Percentiles rank a stretch among this genome's conserved stretches.
Evolutionary conservation across 1,140 invertebrate species (phyloP).

Genomic region (Phortica variegata): DNA sequence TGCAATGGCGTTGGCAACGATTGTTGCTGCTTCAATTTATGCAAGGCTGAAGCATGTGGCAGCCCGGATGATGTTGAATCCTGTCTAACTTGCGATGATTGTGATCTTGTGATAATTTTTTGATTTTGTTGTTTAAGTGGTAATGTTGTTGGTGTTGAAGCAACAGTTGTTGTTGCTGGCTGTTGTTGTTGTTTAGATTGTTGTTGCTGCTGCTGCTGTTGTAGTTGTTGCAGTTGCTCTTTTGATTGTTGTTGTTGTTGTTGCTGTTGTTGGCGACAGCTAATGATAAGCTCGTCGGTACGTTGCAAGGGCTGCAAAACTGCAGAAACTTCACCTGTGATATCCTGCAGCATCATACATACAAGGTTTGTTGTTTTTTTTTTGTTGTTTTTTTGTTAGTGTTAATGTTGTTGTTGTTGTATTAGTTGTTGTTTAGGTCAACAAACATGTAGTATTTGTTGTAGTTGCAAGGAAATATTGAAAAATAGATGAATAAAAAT

Average conservation of each 20-base stretch:
- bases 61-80: constrained; percentile 23
- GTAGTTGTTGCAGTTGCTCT: constrained; percentile 15
- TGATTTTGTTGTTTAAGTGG: constrained; percentile 14
- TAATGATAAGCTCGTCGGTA: constrained; percentile 10
- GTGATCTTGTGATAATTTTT: constrained; percentile 52
- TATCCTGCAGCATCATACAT: constrained; percentile 13
- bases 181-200: constrained; percentile 2
- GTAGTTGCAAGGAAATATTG: no score
- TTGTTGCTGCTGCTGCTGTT: constrained; percentile 5
- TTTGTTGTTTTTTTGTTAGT: constrained; percentile 15
- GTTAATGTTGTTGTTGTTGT: constrained; percentile 14
- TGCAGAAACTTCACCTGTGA: constrained; percentile 17
- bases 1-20: constrained; percentile 43
- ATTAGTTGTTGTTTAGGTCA: no score
- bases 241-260: constrained; percentile 21
- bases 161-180: constrained; percentile 11
- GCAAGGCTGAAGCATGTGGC: constrained; percentile 38
- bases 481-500: no score
- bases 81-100: constrained; percentile 43
- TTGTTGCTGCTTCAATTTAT: constrained; percentile 53
- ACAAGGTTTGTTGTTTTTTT: constrained; percentile 19
- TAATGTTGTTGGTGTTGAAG: constrained; percentile 21
- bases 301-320: not conserved
- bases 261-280: constrained; percentile 15
- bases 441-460: no score